Evolutionary conservation across 2,797 vertebrate species (phyloP).

Genomic region (Natrix natrix): DNA sequence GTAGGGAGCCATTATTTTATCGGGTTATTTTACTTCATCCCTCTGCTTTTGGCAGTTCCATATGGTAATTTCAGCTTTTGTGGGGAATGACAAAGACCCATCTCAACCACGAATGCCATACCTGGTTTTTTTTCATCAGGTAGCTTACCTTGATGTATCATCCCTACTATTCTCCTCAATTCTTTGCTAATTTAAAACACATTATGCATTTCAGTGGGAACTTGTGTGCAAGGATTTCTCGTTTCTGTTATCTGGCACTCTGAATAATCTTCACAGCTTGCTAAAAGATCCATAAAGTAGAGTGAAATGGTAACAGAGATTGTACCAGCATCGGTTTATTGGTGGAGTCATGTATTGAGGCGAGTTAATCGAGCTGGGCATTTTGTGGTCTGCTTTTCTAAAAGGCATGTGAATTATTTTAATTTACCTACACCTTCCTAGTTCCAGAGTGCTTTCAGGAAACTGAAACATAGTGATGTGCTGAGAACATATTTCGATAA

Average conservation of each 20-base stretch:
- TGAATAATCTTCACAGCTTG: not conserved
- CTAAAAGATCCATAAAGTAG: not conserved
- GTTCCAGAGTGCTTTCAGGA: not conserved
- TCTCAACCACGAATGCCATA: not conserved
- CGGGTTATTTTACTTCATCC: not conserved
- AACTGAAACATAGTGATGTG: not conserved
- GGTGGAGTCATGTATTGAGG: not conserved
- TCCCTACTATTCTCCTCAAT: not conserved
- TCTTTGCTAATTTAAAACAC: not conserved
- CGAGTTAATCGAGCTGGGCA: not conserved
- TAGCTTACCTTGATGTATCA: conserved; percentile 15
- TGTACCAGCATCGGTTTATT: not conserved
- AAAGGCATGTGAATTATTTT: not conserved
- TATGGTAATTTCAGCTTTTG: conserved; percentile 41
- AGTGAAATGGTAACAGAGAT: not conserved
- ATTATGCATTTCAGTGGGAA: conserved; percentile 4
- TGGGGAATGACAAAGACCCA: not conserved
- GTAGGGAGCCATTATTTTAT: not conserved
- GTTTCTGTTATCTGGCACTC: conserved; percentile 7
- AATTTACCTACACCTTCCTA: not conserved
- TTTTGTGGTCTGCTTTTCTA: not conserved
- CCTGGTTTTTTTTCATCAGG: conserved; percentile 22
- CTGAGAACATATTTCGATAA: not conserved
- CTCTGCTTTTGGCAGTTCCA: conserved; percentile 2
- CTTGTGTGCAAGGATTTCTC: not conserved